Evolutionary conservation across 2,888 invertebrate genomes (phyloP).

Genomic region (Falcaria lacertinaria): DNA sequence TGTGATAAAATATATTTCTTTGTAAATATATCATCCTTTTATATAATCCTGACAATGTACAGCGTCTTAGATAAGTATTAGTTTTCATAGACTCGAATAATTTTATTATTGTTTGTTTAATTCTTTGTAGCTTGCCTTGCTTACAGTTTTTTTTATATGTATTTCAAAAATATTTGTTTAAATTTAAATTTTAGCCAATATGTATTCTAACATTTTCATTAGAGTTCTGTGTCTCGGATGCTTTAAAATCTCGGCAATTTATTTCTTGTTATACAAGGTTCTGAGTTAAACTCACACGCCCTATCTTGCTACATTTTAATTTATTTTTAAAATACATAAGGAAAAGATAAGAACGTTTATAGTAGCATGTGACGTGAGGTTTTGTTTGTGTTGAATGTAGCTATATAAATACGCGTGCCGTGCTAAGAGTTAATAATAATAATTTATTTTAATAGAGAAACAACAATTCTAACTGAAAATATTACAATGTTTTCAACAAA

Average conservation of each 20-base stretch:
- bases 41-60: conserved; percentile 38
- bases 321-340: conserved; percentile 39
- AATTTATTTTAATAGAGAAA: conserved; percentile 25
- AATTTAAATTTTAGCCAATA: too few species aligned
- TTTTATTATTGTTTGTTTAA: conserved; percentile 17
- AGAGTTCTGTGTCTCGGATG: conserved; percentile 17
- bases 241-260: conserved; percentile 14
- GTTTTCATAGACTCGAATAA: conserved; percentile 50
- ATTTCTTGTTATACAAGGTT: conserved; percentile 26
- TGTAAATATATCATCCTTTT: conserved; percentile 40
- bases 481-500: conserved; percentile 11
- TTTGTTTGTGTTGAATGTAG: conserved; percentile 39
- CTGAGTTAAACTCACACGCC: conserved; percentile 72
- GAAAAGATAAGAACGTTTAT: conserved; percentile 19
- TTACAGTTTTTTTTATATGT: conserved; percentile 18
- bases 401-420: conserved; percentile 37
- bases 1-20: conserved; percentile 29
- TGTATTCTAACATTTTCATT: conserved; percentile 12
- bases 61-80: conserved; percentile 23
- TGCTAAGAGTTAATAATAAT: conserved; percentile 39
- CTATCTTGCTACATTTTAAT: conserved; percentile 61
- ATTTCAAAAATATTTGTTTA: conserved; percentile 13
- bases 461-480: neutral
- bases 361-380: conserved; percentile 20
- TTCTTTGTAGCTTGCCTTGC: conserved; percentile 55